These are phyloP conservation scores for Drosophila ustulata DNA, from an alignment of 2,888 invertebrate genomes.

Conservation along the genomic window DNA sequence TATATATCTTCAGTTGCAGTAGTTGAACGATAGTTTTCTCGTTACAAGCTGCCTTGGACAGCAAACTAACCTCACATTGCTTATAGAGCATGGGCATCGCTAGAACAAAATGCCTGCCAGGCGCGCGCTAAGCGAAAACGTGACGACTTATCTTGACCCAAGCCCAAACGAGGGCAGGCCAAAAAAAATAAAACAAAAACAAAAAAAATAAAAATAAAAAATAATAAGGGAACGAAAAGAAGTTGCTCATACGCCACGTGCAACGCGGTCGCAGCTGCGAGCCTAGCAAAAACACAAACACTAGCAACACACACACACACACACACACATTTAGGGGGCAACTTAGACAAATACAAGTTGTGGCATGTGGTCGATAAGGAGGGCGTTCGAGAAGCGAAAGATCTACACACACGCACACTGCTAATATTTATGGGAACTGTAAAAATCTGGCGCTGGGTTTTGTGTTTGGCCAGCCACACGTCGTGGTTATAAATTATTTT, in stretches of 20 bases:
- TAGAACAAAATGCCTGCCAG: constrained; percentile 51
- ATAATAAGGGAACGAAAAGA: constrained; percentile 22
- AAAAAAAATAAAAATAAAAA: constrained; percentile 25
- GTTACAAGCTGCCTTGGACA: not conserved
- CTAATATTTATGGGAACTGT: constrained; percentile 64
- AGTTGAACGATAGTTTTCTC: not conserved
- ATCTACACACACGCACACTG: constrained; percentile 16
- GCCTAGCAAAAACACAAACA: constrained; percentile 61
- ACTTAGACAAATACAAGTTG: constrained; percentile 28
- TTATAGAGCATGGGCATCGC: constrained; percentile 21
- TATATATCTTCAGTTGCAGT: no score
- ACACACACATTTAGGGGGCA: constrained; percentile 8
- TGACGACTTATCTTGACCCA: constrained; percentile 73
- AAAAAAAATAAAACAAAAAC: constrained; percentile 17
- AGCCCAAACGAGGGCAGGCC: constrained; percentile 35
- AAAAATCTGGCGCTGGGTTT: constrained; percentile 66
- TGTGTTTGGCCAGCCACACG: constrained; percentile 71
- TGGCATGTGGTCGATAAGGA: constrained; percentile 15
- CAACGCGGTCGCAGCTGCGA: constrained; percentile 72
- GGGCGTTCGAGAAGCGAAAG: constrained; percentile 10
- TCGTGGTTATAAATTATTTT: constrained; percentile 79
- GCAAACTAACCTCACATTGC: not conserved
- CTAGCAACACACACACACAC: constrained; percentile 28
- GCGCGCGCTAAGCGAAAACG: constrained; percentile 68
- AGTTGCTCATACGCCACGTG: constrained; percentile 76